phyloP scores from a whole-genome alignment of 2,888 invertebrate genomes.

The Hanleya hanleyi region DNA sequence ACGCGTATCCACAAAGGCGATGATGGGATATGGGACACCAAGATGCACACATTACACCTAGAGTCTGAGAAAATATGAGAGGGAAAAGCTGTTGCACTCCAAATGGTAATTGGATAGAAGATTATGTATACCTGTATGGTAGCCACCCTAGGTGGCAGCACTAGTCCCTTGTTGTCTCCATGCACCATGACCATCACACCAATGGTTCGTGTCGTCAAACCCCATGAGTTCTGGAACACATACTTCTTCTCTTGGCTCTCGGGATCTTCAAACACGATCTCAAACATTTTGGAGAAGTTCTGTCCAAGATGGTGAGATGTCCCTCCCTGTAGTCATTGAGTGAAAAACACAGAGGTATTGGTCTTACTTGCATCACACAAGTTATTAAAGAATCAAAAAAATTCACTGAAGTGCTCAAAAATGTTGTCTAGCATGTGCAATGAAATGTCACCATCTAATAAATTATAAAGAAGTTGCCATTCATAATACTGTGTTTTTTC shows the following conservation, averaged over 20 bases:
- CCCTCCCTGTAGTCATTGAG: constrained; percentile 79
- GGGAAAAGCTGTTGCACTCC: no score
- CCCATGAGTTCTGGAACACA: constrained; percentile 99
- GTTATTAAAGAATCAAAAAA: no score
- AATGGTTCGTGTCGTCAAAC: constrained; percentile 96
- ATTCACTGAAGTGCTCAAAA: no score
- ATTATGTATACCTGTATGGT: constrained; percentile 81
- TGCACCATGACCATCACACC: constrained; percentile 87
- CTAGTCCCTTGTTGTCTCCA: constrained; percentile 96
- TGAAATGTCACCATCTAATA: no score
- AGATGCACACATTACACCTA: no score
- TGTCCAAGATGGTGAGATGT: constrained; percentile 99
- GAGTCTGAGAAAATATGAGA: no score
- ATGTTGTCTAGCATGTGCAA: no score
- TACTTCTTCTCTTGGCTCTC: constrained; percentile 82
- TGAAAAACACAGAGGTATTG: background rate
- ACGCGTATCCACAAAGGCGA: no score
- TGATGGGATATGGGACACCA: no score
- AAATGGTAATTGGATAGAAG: no score
- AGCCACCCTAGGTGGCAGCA: constrained; percentile 95
- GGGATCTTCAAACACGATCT: constrained; percentile 95
- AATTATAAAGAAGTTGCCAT: no score
- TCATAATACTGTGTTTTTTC: no score
- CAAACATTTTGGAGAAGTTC: constrained; percentile 99
- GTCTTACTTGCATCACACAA: background rate